Evolutionary conservation across 2,797 vertebrate genomes (phyloP), one percentile per base, ranked within the genome.

Genomic region (Sciurus vulgaris): DNA sequence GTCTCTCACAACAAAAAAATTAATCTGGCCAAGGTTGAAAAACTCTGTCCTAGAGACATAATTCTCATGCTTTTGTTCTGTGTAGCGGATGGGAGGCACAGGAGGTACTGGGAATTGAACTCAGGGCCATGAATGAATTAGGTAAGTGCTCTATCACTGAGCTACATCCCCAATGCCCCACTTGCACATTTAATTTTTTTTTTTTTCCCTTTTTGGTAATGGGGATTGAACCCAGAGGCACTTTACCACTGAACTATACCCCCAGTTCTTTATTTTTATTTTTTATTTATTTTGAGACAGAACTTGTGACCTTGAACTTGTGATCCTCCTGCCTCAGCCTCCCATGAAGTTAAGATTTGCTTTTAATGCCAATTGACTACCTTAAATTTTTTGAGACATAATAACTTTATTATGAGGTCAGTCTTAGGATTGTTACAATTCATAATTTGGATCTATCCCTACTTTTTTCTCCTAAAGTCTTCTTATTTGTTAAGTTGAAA

Each of bases 401-500:
- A 41, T 79, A 63, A 56, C 67, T 90, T 93, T 89, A 85, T 78
- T 38, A 18, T 26, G 49, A 69, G 9, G 28, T 86, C 72, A 82
- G 22, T 72, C 9, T 86, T 95, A 51, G 59, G 77, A 86, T 79
- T 83, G 56, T 78, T 90, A 85, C 5, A 82, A 22, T 14, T 82
- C 8, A 5, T 11, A 85, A 24, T 79, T 74, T 86, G 35, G 11
- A 65, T 35, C 11, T 85, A 20, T 5, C 44, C 28, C 26, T 49
- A 65, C 13, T 88, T 74, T 82, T 76, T 85, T 78, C 70, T 84
- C 49, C 35, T 95, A 26, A 28, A 28, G 20, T 10, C 61, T 30
- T 95, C 89, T 69, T 69, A 35, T 20, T 35, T 92, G 54, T 76
- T 82, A 91, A 95, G 10, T 86, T 88, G 88, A 90, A 95, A 94